Evolutionary conservation across 2,113 vertebrate genomes (phyloP).

Genomic region (Marcusenius ussheri): DNA sequence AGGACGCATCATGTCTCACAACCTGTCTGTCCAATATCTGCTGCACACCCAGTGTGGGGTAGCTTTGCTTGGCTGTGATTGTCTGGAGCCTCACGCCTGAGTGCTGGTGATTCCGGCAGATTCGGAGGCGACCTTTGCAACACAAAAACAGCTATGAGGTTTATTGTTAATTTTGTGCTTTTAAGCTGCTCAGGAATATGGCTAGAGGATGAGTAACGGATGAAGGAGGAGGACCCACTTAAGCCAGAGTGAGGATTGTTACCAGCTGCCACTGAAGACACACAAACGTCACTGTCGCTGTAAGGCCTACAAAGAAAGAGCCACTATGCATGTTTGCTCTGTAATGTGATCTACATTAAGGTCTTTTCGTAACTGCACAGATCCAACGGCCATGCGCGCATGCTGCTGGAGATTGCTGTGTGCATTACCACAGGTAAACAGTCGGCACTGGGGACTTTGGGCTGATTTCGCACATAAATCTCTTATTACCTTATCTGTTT

Average conservation of each 20-base stretch:
- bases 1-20: slow-evolving; percentile 26
- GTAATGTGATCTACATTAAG: not conserved
- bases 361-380: not conserved
- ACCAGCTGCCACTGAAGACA: slow-evolving; percentile 40
- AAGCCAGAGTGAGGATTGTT: slow-evolving; percentile 33
- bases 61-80: not conserved
- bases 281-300: slow-evolving; percentile 8
- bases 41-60: not conserved
- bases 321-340: not conserved
- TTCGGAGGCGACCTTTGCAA: slow-evolving; percentile 26
- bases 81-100: not conserved
- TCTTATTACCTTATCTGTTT: not conserved
- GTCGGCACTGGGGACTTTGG: not conserved
- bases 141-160: slow-evolving; percentile 32
- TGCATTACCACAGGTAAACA: not conserved
- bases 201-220: slow-evolving; percentile 30
- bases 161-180: slow-evolving; percentile 25
- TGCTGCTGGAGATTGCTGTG: not conserved
- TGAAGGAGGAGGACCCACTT: slow-evolving; percentile 50
- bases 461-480: not conserved
- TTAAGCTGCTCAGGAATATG: slow-evolving; percentile 23
- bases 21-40: slow-evolving; percentile 23
- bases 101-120: slow-evolving; percentile 5
- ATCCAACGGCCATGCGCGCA: not conserved
- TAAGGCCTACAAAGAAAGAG: not conserved